These are phyloP conservation scores for Dolichoris vasculosae DNA, from an alignment of 1,140 invertebrate genomes.

Conservation along the genomic window DNA sequence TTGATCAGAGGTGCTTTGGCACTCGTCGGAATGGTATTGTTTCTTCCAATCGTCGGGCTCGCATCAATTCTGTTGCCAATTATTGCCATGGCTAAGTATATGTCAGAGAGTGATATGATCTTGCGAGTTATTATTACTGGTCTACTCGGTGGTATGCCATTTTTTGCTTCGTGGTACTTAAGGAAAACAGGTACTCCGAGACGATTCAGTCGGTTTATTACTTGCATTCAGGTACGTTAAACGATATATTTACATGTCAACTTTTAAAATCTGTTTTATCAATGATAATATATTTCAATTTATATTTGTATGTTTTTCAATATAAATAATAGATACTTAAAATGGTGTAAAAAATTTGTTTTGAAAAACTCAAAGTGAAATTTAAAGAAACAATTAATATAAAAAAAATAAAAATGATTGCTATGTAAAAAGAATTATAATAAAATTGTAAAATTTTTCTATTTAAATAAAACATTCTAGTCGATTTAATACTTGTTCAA, in stretches of 20 bases:
- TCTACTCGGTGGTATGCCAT: constrained; percentile 75
- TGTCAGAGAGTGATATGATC: constrained; percentile 79
- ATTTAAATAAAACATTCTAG: no score
- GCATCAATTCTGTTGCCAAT: constrained; percentile 83
- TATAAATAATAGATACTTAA: neutral
- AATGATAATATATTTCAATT: no score
- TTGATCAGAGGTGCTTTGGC: constrained; percentile 84
- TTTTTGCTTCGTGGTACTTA: constrained; percentile 79
- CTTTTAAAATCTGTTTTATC: no score
- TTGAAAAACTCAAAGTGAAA: neutral
- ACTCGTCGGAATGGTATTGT: constrained; percentile 84
- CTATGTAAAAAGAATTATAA: no score
- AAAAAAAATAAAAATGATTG: no score
- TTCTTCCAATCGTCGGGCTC: constrained; percentile 85
- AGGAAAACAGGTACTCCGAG: constrained; percentile 74
- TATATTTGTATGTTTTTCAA: neutral
- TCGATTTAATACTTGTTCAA: no score
- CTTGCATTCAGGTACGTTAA: constrained; percentile 77
- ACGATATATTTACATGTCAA: neutral
- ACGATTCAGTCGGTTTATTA: constrained; percentile 79
- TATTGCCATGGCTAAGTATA: constrained; percentile 81
- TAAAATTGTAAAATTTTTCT: no score
- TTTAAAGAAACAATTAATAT: neutral
- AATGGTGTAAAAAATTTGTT: neutral
- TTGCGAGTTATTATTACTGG: constrained; percentile 77